phyloP scores from a whole-genome alignment of 2,797 vertebrate genomes.

The Lagocephalus sceleratus region DNA sequence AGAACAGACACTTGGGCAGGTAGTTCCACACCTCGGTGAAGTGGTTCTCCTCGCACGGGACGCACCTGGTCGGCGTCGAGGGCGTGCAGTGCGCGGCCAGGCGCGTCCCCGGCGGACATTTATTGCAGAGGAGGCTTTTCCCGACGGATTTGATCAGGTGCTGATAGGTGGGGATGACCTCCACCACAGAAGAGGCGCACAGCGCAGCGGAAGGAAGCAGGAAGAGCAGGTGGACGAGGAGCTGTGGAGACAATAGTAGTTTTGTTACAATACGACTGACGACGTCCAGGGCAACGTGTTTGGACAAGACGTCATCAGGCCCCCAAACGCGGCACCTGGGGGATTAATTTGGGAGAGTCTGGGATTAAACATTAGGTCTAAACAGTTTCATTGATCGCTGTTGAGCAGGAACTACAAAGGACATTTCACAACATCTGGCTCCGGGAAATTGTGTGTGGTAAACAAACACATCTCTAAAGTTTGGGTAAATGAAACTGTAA shows the following conservation, averaged over 20 bases:
- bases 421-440: too few species aligned
- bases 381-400: too few species aligned
- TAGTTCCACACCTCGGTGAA: slow-evolving; percentile 74
- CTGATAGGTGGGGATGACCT: slow-evolving; percentile 35
- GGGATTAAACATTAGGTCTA: too few species aligned
- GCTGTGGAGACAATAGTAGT: slow-evolving; percentile 23
- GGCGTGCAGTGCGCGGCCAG: slow-evolving; percentile 59
- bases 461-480: too few species aligned
- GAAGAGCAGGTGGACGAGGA: slow-evolving; percentile 19
- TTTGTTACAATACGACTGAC: background rate
- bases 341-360: too few species aligned
- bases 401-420: too few species aligned
- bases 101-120: slow-evolving; percentile 59
- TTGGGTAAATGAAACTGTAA: too few species aligned
- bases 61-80: slow-evolving; percentile 56
- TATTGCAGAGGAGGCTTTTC: slow-evolving; percentile 37
- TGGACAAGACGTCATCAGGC: too few species aligned
- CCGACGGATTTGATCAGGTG: slow-evolving; percentile 22
- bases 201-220: slow-evolving; percentile 24
- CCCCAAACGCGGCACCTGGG: too few species aligned
- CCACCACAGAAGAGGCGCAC: too few species aligned
- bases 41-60: slow-evolving; percentile 33
- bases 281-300: too few species aligned
- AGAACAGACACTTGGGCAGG: slow-evolving; percentile 72
- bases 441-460: too few species aligned